Conservation (phyloP, 2,113 vertebrate species). For the Centropus bengalensis region DNA sequence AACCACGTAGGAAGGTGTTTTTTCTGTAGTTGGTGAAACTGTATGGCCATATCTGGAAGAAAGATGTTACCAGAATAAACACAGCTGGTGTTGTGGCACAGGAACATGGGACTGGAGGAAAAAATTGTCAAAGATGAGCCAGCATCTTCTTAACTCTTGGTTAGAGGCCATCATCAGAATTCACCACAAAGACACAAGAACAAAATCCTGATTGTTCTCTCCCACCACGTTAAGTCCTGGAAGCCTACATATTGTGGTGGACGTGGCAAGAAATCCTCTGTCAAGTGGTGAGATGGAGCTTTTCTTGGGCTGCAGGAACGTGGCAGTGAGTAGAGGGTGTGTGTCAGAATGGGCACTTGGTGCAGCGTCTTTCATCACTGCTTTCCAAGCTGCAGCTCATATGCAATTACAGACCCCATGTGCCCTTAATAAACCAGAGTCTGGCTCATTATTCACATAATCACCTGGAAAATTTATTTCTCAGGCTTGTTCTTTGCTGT, state of each 20-base stretch:
- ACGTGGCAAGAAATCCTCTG: neutral
- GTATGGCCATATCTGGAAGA: constrained; percentile 38
- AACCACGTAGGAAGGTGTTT: constrained; percentile 55
- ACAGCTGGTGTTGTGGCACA: constrained; percentile 46
- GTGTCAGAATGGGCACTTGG: rapidly evolving
- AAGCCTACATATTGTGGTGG: neutral
- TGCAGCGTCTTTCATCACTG: neutral
- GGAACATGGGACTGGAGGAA: neutral
- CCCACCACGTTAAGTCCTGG: neutral
- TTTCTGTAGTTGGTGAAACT: constrained; percentile 34
- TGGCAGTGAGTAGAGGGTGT: neutral
- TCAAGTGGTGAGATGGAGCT: neutral
- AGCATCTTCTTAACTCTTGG: constrained; percentile 18
- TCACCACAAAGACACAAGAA: neutral
- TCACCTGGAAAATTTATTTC: constrained; percentile 52
- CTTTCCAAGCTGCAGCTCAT: neutral
- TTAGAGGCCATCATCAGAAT: neutral
- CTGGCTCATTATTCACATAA: constrained; percentile 52
- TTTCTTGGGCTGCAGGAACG: neutral
- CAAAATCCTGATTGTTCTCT: neutral
- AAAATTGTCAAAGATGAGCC: constrained; percentile 10
- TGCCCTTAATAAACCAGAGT: constrained; percentile 42
- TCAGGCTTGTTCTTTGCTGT: constrained; percentile 16
- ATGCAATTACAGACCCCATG: neutral
- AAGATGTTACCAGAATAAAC: constrained; percentile 34